Conservation (phyloP, 1,140 invertebrate species). For the Heliconius nattereri region DNA sequence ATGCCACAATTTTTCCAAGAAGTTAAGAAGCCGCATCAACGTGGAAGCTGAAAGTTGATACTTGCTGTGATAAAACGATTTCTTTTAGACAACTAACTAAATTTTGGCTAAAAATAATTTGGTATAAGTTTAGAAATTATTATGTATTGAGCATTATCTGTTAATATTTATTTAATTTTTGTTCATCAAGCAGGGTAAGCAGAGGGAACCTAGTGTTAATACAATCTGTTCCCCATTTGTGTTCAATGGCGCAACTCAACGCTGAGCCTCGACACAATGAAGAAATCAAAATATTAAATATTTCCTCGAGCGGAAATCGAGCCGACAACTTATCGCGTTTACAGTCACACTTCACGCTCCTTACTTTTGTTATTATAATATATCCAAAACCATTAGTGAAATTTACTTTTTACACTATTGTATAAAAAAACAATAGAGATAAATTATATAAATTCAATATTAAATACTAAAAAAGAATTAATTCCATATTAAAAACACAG, state of each 20-base stretch:
- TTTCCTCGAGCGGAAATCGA: too few species aligned
- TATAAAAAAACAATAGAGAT: neutral
- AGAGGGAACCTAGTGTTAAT: too few species aligned
- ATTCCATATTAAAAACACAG: neutral
- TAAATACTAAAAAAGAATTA: neutral
- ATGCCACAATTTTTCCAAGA: slow-evolving; percentile 1
- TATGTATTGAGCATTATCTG: neutral
- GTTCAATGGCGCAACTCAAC: too few species aligned
- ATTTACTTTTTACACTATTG: too few species aligned
- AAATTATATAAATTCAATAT: neutral
- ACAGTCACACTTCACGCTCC: too few species aligned
- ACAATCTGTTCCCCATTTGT: too few species aligned
- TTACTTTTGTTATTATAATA: too few species aligned
- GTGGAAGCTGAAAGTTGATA: slow-evolving; percentile 9
- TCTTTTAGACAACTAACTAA: neutral
- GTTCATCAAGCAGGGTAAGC: too few species aligned
- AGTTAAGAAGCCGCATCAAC: slow-evolving; percentile 7
- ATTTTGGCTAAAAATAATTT: neutral
- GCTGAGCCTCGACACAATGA: too few species aligned
- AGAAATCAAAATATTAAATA: too few species aligned
- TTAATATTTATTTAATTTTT: neutral
- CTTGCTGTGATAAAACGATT: slow-evolving; percentile 3
- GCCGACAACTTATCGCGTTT: too few species aligned
- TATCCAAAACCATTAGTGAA: too few species aligned
- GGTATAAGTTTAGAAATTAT: neutral